These are phyloP conservation scores for Labeo catla DNA, from an alignment of 2,113 vertebrate genomes.

Conservation along the genomic window DNA sequence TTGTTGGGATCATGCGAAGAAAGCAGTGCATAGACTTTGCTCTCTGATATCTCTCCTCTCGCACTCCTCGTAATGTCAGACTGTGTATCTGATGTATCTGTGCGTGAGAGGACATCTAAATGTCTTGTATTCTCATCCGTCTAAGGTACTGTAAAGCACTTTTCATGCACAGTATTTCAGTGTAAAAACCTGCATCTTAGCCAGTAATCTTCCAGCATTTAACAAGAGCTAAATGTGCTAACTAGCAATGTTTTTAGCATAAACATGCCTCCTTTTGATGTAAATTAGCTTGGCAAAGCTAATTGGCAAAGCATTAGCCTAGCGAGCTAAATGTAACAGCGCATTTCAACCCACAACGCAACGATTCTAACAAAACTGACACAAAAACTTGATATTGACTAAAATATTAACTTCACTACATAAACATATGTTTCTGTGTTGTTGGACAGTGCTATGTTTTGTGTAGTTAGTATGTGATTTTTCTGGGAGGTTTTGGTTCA, in stretches of 20 bases:
- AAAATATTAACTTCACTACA: too few relatives aligned
- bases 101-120: slow-evolving; percentile 5
- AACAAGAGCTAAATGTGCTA: neutral
- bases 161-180: neutral
- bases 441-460: neutral
- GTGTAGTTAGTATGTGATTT: neutral
- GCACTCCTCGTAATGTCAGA: neutral
- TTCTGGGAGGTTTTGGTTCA: neutral
- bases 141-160: neutral
- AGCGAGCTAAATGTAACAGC: neutral
- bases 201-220: neutral
- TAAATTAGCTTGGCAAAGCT: neutral
- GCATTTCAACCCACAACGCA: neutral
- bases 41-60: neutral
- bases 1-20: slow-evolving; percentile 29
- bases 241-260: neutral
- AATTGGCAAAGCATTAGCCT: neutral
- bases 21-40: neutral
- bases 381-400: too few relatives aligned
- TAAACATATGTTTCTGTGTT: neutral
- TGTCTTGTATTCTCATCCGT: neutral
- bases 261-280: neutral
- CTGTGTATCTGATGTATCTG: slow-evolving; percentile 18
- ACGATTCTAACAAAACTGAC: neutral
- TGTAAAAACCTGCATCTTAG: neutral